A percentile compares a stretch with the other conserved stretches of the same genome.
phyloP scores from a whole-genome alignment of 2,888 invertebrate genomes.

The Phragmatobia fuliginosa region DNA sequence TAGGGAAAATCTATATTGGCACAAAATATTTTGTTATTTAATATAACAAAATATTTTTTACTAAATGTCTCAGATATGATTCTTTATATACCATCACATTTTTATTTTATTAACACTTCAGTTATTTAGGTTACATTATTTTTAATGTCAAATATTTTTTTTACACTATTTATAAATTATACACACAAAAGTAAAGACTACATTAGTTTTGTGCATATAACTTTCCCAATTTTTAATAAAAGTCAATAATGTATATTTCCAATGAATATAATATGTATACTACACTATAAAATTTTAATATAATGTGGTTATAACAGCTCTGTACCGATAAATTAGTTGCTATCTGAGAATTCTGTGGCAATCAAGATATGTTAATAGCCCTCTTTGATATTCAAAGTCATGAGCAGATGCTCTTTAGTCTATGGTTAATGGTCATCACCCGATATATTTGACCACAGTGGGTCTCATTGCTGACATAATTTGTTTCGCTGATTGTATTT shows the following conservation, averaged over 20 bases:
- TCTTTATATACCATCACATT: too few relatives aligned
- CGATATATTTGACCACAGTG: slow-evolving; percentile 60
- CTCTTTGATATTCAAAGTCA: slow-evolving; percentile 74
- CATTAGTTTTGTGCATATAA: background rate
- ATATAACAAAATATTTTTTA: too few relatives aligned
- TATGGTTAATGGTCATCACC: slow-evolving; percentile 50
- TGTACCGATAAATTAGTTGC: slow-evolving; percentile 58
- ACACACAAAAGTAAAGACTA: background rate
- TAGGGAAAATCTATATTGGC: too few relatives aligned
- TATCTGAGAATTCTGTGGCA: slow-evolving; percentile 58
- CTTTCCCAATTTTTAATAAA: background rate
- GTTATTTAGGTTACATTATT: too few relatives aligned
- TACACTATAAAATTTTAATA: background rate
- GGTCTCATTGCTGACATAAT: background rate
- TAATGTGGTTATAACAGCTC: slow-evolving; percentile 46
- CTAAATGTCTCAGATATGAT: too few relatives aligned
- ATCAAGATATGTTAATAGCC: slow-evolving; percentile 76
- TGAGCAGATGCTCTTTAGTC: slow-evolving; percentile 58
- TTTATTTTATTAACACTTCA: too few relatives aligned
- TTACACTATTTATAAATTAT: too few relatives aligned
- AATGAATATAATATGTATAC: background rate
- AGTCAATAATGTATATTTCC: background rate
- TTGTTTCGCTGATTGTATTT: slow-evolving; percentile 1
- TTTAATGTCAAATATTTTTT: too few relatives aligned
- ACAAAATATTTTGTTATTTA: too few relatives aligned